Conservation (phyloP, 2,113 vertebrate genomes). For the Mormyrus iriodes region DNA sequence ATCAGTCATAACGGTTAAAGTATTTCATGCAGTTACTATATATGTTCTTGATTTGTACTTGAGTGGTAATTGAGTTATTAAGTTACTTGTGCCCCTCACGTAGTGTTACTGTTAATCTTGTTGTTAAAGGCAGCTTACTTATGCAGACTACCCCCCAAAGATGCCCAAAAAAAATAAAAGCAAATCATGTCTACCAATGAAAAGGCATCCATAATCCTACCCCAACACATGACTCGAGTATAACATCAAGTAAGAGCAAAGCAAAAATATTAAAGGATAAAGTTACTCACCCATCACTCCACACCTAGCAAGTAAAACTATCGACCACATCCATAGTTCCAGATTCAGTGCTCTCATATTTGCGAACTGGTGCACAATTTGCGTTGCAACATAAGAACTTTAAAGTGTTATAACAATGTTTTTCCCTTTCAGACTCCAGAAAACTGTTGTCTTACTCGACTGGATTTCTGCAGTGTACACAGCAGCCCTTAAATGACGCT, state of each 20-base stretch:
- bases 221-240: neutral
- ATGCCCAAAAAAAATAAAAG: neutral
- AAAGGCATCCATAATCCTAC: neutral
- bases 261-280: neutral
- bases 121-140: neutral
- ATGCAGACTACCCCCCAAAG: neutral
- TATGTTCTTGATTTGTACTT: neutral
- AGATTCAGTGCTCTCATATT: slow-evolving; percentile 1
- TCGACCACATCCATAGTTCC: neutral
- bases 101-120: neutral
- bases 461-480: neutral
- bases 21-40: neutral
- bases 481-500: neutral
- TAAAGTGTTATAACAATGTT: neutral
- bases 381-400: neutral
- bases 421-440: neutral
- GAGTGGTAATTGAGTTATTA: neutral
- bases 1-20: neutral
- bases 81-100: neutral
- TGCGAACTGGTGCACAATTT: neutral
- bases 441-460: neutral
- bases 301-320: neutral
- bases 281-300: slow-evolving; percentile 13
- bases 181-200: neutral
- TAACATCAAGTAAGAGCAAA: neutral